These are phyloP conservation scores for Greenwoodochromis staneri DNA, from an alignment of 2,113 vertebrate genomes.

Conservation along the genomic window DNA sequence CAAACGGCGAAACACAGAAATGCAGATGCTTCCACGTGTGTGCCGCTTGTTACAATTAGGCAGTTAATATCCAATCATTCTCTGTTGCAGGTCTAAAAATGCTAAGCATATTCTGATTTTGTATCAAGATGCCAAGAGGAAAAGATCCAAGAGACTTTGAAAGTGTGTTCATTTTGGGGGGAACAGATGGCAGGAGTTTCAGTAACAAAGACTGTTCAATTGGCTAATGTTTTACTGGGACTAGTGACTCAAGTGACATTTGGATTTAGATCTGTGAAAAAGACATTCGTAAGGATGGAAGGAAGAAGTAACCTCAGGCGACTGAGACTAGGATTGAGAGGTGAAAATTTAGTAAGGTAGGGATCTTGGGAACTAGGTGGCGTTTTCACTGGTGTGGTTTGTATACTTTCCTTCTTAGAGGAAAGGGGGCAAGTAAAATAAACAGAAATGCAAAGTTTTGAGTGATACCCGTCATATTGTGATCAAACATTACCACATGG, in stretches of 20 bases:
- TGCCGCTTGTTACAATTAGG: neutral
- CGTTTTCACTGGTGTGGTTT: neutral
- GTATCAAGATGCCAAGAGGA: neutral
- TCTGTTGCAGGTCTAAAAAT: neutral
- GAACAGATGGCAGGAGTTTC: neutral
- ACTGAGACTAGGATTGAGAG: neutral
- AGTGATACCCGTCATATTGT: neutral
- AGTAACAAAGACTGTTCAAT: neutral
- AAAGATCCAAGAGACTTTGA: neutral
- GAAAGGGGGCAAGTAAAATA: neutral
- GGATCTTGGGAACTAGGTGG: no score
- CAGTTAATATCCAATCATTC: neutral
- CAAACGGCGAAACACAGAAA: neutral
- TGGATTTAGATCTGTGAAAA: neutral
- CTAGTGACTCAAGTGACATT: neutral
- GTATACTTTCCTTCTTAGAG: neutral
- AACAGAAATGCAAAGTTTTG: neutral
- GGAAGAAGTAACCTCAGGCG: neutral
- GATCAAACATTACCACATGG: neutral
- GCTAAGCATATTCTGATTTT: neutral
- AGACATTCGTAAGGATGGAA: neutral
- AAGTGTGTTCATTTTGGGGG: neutral
- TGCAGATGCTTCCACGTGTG: neutral
- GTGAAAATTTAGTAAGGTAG: neutral
- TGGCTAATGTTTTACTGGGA: neutral